Evolutionary conservation across 2,888 invertebrate genomes (phyloP), one percentile per base, ranked within the genome.

Genomic region (Hesperia comma): DNA sequence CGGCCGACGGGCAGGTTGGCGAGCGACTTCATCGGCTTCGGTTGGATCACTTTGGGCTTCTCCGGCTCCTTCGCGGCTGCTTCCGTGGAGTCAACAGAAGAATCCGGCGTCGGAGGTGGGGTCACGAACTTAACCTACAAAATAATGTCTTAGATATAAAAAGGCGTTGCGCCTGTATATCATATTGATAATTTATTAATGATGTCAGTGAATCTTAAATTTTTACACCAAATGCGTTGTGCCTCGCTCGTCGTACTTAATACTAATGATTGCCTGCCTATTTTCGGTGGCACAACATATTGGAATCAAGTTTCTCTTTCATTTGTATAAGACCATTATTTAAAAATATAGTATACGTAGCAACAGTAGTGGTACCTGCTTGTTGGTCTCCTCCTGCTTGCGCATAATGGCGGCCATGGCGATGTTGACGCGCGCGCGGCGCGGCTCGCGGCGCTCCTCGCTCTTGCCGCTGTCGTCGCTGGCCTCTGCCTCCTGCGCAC

Each of bases 371-470:
- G 10, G 12, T 51, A 94, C 95, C 91, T 95, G 95, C 81, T 95
- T 95, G 77, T 94, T 95, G 55, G 93, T 93, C 72, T 95, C 95
- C 79, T 95, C 95, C 73, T 95, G 94, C 70, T 95, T 95, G 71
- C 95, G 92, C 92, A 95, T 94, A 78, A 96, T 95, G 70, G 95
- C 95, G 68, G 96, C 95, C 93, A 97, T 95, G 0, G 97, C 97
- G 55, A 97, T 96, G 84, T 97, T 97, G 79, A 96, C 96, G 69
- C 96, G 92, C 2, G 93, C 89, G 70, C 94, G 92, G 71, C 94
- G 90, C 69, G 89, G 86, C 63, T 90, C 90, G 62, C 82, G 86
- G 71, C 84, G 86, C 64, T 90, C 92, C 49, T 87, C 87, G 4
- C 77, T 72, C 61, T 84, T 86, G 53, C 71, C 75, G 21, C 69